Base-by-base conservation (phyloP, 2,113 vertebrate species). In the Halcyon senegalensis region DNA sequence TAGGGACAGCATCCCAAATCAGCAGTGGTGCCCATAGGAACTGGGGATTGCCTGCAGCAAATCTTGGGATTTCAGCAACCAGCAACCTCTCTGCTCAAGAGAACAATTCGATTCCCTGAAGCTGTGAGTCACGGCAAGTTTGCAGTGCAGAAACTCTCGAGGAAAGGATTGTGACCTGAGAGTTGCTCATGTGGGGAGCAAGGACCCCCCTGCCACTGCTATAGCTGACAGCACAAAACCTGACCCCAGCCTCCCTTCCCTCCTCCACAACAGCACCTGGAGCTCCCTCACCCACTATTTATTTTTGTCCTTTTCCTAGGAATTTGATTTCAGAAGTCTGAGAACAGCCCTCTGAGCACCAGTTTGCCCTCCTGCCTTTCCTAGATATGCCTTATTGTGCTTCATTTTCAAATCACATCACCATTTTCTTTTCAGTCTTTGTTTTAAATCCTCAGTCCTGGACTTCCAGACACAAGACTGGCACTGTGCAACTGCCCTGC, bases 1-100 rank as follows among this genome's bases (percentile, higher is more conserved):
- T 39, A 1, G 1, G 21, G 51, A 44, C n/a, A 75, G 31, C 73
- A 70, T 33, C 66, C 62, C 7, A 2, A 46, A 44, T 2, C 55
- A 43, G 35, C 44, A 31, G 10, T 0, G 0, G 43, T 0, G 1
- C 33, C 41, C 0, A 0, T 4, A 3, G 82, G 27, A 81, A 25
- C 3, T 2, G 1, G 18, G 35, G 55, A 16, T 24, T 90, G 56
- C 64, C 60, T 33, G 53, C 77, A 79, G 33, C 0, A 1, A 64
- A 39, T 35, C 41, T 37, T 78, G 44, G 44, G 18, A 46, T 19
- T 46, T 46, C 44, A 46, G 44, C 44, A 44, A 44, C 43, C 43
- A 44, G 43, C 43, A 46, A 46, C 20, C 25, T 41, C 62, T 64
- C 50, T 63, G 18, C 51, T 81, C 43, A 28, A 48, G 30, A 67